Evolutionary conservation across 2,113 vertebrate genomes (phyloP), one percentile per base, ranked within the genome.

Genomic region (Opisthocomus hoazin): DNA sequence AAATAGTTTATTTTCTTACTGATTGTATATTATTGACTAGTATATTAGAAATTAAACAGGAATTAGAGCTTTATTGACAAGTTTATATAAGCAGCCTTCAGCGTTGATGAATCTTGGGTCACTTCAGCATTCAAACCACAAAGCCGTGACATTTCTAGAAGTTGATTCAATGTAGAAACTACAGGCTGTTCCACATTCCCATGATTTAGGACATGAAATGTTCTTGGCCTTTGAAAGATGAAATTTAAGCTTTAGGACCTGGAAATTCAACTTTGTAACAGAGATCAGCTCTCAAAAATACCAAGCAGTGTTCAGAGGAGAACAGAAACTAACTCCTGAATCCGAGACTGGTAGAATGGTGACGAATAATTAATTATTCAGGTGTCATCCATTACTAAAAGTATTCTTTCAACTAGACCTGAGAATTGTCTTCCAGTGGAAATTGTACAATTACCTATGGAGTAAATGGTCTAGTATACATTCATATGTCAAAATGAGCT

Each of bases 361-460:
- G 65, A 92, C 39, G 73, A 89, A 80, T 92, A 95, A 94, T 92
- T 96, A 92, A 95, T 96, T 94, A 93, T 96, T 96, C 94, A 94
- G 74, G 80, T 93, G 80, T 78, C 77, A 96, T 87, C 93, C 80
- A 82, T 95, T 96, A 94, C 95, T 84, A 79, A 66, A 81, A 78
- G 89, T 87, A 95, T 91, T 70, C 84, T 60, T 96, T 95, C 91
- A 75, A 63, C 63, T 80, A 71, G 84, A 75, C 39, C 81, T 0
- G 2, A 73, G 84, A 87, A 87, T 93, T 94, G 86, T 96, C 91
- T 95, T 96, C 83, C 70, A 87, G 80, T 93, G 81, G 89, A 95
- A 96, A 95, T 61, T 69, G 92, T 95, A 92, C 94, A 92, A 84
- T 96, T 96, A 76, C 90, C 94, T 94, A 13, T 95, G 91, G 84